Evolutionary conservation across 2,888 invertebrate genomes (phyloP), one percentile per base, ranked within the genome.

Genomic region (Chrysina gloriosa): DNA sequence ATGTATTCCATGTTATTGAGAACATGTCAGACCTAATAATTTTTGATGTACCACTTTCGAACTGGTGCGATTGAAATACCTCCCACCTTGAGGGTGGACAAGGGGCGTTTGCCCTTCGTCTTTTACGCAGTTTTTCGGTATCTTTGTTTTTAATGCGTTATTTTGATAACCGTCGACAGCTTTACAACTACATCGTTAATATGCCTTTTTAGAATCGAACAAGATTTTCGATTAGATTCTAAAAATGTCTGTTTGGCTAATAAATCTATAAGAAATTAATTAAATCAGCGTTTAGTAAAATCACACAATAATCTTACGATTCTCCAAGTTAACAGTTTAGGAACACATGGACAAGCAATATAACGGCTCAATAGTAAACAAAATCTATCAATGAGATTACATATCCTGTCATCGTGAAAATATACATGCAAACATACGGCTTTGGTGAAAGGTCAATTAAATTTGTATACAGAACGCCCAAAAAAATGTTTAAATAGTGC

Each of bases 1-100:
- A 61, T 67, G 50, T 67, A 67, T 67, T 67, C 42, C 67, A 39
- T 67, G 67, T 67, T 52, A 63, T 52, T 42, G 61, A 52, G 61
- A 36, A 61, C 48, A 50, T 52, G 63, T 61, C 67, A 56, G 56
- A 25, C 42, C 63, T 67, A 67, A 67, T 61, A 67, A 67, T 67
- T 67, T 61, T 50, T 39, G 36, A 23, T 61, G 61, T 63, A 48
- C 50, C 61, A 50, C 58, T 67, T 67, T 50, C 42, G 56, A 23
- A 19, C 58, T 50, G 19, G 39, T 34, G 39, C 52, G 63, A 52
- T 67, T 42, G 63, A 67, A 52, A 67, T 67, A 63, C 67, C 67
- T 52, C 67, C 67, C 67, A 67, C 50, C 25, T 36, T 11, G 56
- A 39, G 5, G 19, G n/a, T n/a, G n/a, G n/a, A n/a, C n/a, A n/a